Base-by-base conservation (phyloP, 2,797 vertebrate species). In the Orestias chungarensis region DNA sequence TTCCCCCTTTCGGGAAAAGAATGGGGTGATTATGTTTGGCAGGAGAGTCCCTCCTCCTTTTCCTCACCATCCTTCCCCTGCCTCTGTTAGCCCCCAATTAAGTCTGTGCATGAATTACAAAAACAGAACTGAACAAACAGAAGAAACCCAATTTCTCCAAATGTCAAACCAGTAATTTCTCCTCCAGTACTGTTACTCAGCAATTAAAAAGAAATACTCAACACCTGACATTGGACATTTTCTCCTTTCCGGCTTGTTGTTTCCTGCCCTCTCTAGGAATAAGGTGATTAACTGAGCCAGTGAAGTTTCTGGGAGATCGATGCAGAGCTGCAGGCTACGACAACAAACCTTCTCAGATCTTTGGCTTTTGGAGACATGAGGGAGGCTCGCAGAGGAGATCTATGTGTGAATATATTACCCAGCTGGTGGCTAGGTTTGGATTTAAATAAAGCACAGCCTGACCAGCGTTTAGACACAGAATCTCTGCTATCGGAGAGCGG, bases 321-420 rank as follows among this genome's bases (percentile, higher is more conserved):
- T 89, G 80, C 31, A 18, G 83, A 75, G 88, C 91, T 90, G 78
- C 81, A 78, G 88, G 88, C 87, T 66, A 80, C 42, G 87, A 90
- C 87, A 92, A 91, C 88, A 91, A 89, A 80, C 83, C 86, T 85
- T 80, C 82, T 90, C 83, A 91, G 85, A 90, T 91, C 85, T 88
- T 76, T 80, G 82, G 83, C 87, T 89, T 84, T 73, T 73, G 79
- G 74, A 88, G 82, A 71, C 86, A 88, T 81, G 76, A 73, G 59
- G 38, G 55, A 69, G 83, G 83, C 82, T 87, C 71, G 71, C 49
- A 38, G 69, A 75, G 72, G 76, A 73, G 85, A 87, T 87, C 79
- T 87, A 57, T 73, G 66, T 65, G 80, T 86, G 85, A 85, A 91
- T 89, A 87, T 72, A 80, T 86, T 80, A 80, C 74, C 82, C 66